Evolutionary conservation across 2,888 invertebrate genomes (phyloP).

Genomic region (Cataglyphis livida): DNA sequence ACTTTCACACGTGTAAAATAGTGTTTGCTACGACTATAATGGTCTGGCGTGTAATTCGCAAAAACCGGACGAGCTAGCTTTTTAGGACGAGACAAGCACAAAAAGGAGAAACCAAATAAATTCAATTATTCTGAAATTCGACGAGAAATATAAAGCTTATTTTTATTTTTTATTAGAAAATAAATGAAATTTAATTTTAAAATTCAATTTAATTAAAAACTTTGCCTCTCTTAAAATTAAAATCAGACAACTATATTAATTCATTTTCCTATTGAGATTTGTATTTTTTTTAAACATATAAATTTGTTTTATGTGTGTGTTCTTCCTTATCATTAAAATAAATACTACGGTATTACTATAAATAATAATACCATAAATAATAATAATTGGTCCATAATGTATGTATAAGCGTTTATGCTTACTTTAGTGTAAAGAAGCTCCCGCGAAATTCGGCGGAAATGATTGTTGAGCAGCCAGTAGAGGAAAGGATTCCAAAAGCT

Average conservation of each 20-base stretch:
- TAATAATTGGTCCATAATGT: background rate
- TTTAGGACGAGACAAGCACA: background rate
- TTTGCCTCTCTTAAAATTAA: background rate
- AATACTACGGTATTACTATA: background rate
- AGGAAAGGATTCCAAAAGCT: slow-evolving; percentile 97
- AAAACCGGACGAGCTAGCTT: background rate
- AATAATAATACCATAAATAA: background rate
- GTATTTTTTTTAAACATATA: background rate
- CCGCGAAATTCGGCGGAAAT: slow-evolving; percentile 93
- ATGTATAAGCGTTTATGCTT: slow-evolving; percentile 58
- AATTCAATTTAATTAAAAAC: background rate
- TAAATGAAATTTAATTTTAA: background rate
- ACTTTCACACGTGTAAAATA: slow-evolving; percentile 19
- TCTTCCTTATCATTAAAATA: background rate
- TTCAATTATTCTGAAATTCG: background rate
- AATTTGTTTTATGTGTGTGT: background rate
- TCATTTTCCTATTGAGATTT: background rate
- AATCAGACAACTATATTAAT: background rate
- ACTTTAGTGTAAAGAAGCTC: slow-evolving; percentile 92
- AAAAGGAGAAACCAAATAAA: background rate
- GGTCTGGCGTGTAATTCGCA: slow-evolving; percentile 7
- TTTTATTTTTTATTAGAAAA: background rate
- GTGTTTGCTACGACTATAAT: background rate
- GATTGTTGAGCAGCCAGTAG: slow-evolving; percentile 95
- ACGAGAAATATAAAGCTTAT: background rate